Evolutionary conservation across 2,888 invertebrate genomes (phyloP).

Genomic region (Tenthredo amoena): DNA sequence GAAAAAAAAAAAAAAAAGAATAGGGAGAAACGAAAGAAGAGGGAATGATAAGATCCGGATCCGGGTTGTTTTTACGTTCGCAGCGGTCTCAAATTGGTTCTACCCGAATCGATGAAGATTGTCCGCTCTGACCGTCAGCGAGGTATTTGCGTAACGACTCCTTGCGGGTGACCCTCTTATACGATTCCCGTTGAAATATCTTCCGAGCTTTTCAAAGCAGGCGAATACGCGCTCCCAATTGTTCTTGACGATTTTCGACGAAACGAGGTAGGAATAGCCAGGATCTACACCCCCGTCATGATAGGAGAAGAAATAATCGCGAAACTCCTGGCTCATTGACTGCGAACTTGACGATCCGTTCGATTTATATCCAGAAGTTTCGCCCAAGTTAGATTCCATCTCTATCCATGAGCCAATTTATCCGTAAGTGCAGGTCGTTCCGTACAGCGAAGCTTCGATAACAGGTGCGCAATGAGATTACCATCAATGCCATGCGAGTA

Average conservation of each 20-base stretch:
- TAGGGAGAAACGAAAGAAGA: background rate
- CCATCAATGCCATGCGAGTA: background rate
- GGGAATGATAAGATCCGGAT: conserved; percentile 2
- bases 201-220: background rate
- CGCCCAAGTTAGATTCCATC: background rate
- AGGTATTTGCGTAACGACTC: conserved; percentile 17
- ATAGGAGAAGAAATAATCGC: background rate
- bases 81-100: conserved; percentile 21
- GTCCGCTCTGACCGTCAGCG: conserved; percentile 7
- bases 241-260: background rate
- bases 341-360: background rate
- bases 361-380: background rate
- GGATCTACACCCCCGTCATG: background rate
- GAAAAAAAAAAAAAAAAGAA: background rate
- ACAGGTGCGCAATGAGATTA: background rate
- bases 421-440: background rate
- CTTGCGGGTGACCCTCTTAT: conserved; percentile 12
- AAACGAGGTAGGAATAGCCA: background rate
- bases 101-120: conserved; percentile 16
- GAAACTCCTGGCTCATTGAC: background rate
- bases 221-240: background rate
- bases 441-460: background rate
- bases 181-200: background rate
- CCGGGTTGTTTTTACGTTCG: conserved; percentile 24
- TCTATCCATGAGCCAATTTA: conserved; percentile 8